Conservation (phyloP, 2,797 vertebrate species). For the Accipiter fasciatus region DNA sequence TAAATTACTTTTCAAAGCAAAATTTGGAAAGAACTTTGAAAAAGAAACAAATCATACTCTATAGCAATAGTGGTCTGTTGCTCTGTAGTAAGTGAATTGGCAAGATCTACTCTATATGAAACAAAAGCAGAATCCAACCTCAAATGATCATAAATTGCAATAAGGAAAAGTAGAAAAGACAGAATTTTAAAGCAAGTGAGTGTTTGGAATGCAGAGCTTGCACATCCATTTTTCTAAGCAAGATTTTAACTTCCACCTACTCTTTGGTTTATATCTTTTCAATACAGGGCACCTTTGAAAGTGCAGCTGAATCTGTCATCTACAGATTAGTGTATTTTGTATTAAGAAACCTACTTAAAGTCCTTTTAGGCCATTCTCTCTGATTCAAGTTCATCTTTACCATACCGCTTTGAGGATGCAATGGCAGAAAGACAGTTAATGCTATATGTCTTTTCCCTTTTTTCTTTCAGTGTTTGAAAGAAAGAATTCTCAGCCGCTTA, state of each 20-base stretch:
- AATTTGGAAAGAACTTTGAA: not conserved
- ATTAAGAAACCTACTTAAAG: not conserved
- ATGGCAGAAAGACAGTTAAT: not conserved
- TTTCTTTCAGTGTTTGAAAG: not conserved
- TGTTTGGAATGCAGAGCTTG: not conserved
- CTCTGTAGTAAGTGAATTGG: not conserved
- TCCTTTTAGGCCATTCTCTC: not conserved
- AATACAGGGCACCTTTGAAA: not conserved
- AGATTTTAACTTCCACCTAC: not conserved
- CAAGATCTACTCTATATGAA: not conserved
- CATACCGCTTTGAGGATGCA: not conserved
- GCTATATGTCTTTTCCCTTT: not conserved
- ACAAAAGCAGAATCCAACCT: not conserved
- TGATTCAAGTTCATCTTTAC: not conserved
- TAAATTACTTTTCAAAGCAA: not conserved
- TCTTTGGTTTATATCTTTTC: not conserved
- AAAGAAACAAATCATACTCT: not conserved
- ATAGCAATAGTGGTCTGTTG: not conserved
- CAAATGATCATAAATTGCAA: not conserved
- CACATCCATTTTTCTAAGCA: not conserved
- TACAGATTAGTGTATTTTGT: conserved; percentile 3
- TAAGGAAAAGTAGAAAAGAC: not conserved
- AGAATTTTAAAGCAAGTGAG: not conserved
- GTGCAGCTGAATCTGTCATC: not conserved
- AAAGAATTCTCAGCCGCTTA: not conserved